Evolutionary conservation across 2,797 vertebrate species (phyloP).

Genomic region (Rhinella marina): DNA sequence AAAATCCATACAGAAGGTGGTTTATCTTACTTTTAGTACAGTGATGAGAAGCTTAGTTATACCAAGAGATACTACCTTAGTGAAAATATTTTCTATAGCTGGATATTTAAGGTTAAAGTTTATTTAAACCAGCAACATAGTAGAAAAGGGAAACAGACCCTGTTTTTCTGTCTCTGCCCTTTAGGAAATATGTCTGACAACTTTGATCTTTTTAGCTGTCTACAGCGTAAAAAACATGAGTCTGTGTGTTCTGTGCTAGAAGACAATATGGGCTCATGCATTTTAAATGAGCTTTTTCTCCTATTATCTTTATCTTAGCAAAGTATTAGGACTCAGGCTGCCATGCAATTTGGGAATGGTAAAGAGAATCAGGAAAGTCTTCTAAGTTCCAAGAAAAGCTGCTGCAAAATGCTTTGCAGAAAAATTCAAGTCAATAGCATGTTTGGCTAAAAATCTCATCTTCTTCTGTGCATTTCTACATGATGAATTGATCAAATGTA

Average conservation of each 20-base stretch:
- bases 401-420: background rate
- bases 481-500: background rate
- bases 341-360: background rate
- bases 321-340: conserved; percentile 17
- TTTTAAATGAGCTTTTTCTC: conserved; percentile 41
- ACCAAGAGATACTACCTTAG: background rate
- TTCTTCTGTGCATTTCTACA: background rate
- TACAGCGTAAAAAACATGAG: conserved; percentile 36
- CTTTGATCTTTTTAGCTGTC: conserved; percentile 53
- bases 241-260: conserved; percentile 31
- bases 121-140: background rate
- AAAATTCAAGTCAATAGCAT: background rate
- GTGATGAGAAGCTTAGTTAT: background rate
- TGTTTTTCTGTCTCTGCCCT: conserved; percentile 34
- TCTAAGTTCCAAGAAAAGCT: background rate
- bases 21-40: background rate
- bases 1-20: too few relatives aligned
- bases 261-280: conserved; percentile 46
- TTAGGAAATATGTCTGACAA: conserved; percentile 47
- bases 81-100: conserved; percentile 16
- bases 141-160: conserved; percentile 22
- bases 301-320: conserved; percentile 44
- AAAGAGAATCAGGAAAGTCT: background rate
- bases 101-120: conserved; percentile 46
- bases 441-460: background rate